Evolutionary conservation across 2,797 vertebrate species (phyloP).

Genomic region (Synanceia verrucosa): DNA sequence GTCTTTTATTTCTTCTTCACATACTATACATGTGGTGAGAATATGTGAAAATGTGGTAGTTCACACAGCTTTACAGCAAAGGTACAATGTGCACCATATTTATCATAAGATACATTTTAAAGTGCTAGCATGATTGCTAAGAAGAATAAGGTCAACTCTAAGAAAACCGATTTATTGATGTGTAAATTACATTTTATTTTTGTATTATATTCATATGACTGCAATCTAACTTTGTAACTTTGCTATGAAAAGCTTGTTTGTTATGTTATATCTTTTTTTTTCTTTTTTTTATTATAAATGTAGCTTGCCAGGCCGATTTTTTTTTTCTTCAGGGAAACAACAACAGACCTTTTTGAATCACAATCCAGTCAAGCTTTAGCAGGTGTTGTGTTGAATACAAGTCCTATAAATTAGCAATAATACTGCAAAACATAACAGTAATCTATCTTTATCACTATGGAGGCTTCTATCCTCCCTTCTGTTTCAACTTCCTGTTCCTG

Average conservation of each 20-base stretch:
- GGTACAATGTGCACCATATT: background rate
- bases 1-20: background rate
- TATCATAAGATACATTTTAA: background rate
- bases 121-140: background rate
- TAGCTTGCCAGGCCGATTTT: too few species aligned
- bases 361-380: background rate
- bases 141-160: background rate
- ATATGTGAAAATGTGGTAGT: background rate
- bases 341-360: background rate
- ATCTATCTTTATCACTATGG: background rate
- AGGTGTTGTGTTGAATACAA: background rate
- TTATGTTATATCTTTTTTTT: background rate
- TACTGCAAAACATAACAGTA: background rate
- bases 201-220: too few species aligned
- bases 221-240: too few species aligned
- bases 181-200: too few species aligned
- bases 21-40: background rate
- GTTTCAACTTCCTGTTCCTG: constrained; percentile 72
- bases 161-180: too few species aligned
- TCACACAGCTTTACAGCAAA: background rate
- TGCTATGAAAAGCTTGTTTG: too few species aligned
- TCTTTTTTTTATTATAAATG: background rate
- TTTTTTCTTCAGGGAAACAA: background rate
- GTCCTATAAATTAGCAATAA: background rate
- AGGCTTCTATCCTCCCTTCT: background rate